phyloP scores from a whole-genome alignment of 1,140 invertebrate species.

The Calliopsis andreniformis region DNA sequence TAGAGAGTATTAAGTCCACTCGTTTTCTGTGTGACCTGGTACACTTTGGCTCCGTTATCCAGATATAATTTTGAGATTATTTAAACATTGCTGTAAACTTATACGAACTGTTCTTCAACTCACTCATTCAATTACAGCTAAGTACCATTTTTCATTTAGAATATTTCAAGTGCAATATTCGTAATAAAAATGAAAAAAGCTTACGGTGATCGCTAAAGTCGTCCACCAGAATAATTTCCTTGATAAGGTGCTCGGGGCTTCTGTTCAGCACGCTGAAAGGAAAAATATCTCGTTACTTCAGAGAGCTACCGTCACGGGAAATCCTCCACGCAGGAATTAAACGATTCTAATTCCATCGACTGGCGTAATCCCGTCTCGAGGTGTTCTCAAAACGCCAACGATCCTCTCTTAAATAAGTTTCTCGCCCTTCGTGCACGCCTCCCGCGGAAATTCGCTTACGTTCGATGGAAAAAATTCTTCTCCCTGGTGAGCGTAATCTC shows the following conservation, averaged over 20 bases:
- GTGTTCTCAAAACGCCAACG: constrained; percentile 28
- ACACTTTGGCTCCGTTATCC: too few relatives aligned
- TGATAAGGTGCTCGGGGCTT: constrained; percentile 95
- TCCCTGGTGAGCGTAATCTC: constrained; percentile 34
- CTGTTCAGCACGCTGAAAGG: constrained; percentile 93
- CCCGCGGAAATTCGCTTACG: constrained; percentile 31
- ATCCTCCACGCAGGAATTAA: constrained; percentile 22
- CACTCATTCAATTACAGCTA: too few relatives aligned
- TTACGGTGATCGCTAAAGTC: constrained; percentile 97
- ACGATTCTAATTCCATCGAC: constrained; percentile 53
- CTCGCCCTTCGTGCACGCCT: not conserved
- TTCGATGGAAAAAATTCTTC: constrained; percentile 30
- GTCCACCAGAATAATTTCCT: constrained; percentile 98
- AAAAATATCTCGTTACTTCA: constrained; percentile 3
- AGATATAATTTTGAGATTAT: too few relatives aligned
- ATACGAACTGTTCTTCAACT: too few relatives aligned
- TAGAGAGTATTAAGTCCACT: too few relatives aligned
- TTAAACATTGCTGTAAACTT: too few relatives aligned
- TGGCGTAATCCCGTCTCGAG: constrained; percentile 18
- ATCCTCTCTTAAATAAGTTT: constrained; percentile 52
- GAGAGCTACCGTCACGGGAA: not conserved
- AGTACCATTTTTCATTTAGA: too few relatives aligned
- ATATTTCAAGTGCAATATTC: too few relatives aligned
- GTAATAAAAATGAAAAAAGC: too few relatives aligned
- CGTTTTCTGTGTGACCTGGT: too few relatives aligned